Evolutionary conservation across 1,140 invertebrate genomes (phyloP).

Genomic region (Pseudomyrmex pallidus): DNA sequence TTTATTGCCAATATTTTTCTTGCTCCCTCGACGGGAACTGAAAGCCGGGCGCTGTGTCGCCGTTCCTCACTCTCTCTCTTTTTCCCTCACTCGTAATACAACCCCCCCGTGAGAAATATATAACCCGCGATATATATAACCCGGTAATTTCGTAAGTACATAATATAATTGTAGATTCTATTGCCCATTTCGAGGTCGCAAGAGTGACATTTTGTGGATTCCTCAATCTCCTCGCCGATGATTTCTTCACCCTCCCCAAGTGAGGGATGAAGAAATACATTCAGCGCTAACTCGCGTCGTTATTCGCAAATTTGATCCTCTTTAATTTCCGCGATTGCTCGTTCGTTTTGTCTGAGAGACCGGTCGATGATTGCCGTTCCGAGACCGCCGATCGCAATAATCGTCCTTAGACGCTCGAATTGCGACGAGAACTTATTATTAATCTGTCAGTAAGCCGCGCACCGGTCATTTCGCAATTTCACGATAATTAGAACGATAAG

Average conservation of each 20-base stretch:
- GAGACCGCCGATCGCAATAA: constrained; percentile 13
- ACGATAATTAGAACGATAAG: not conserved
- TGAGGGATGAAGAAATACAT: not conserved
- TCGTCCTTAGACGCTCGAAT: not conserved
- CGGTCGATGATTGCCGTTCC: constrained; percentile 8
- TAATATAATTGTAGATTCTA: constrained; percentile 71
- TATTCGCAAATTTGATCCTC: constrained; percentile 47
- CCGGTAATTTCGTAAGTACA: constrained; percentile 55
- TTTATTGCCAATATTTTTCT: constrained; percentile 67
- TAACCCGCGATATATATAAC: constrained; percentile 60
- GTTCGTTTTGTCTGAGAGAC: not conserved
- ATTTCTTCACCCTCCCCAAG: not conserved
- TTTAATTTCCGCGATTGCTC: constrained; percentile 61
- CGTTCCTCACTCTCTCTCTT: not conserved
- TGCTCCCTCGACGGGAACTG: not conserved
- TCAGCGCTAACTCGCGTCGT: constrained; percentile 12
- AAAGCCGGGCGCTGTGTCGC: not conserved
- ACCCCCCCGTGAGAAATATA: not conserved
- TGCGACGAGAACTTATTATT: constrained; percentile 26
- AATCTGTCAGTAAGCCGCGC: constrained; percentile 4
- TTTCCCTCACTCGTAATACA: not conserved
- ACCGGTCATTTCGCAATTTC: constrained; percentile 13
- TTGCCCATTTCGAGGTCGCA: constrained; percentile 12
- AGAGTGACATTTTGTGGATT: constrained; percentile 67
- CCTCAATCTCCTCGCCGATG: constrained; percentile 63